A percentile compares a stretch with the other conserved stretches of the same genome.
Conservation (phyloP, 2,113 vertebrate species). For the Nyctereutes procyonoides region DNA sequence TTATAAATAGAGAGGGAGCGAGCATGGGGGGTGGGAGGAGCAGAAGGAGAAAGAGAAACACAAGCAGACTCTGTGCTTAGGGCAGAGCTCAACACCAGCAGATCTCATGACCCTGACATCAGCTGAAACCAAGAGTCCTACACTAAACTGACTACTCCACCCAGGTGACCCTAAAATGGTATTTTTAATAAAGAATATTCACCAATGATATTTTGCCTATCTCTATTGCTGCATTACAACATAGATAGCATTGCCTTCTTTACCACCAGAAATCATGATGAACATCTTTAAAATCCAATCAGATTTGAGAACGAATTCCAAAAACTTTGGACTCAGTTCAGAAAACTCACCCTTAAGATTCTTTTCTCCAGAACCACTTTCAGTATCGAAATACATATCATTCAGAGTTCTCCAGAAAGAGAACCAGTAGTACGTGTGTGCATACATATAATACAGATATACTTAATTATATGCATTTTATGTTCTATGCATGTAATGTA, state of each 20-base stretch:
- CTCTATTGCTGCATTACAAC: neutral
- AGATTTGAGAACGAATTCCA: neutral
- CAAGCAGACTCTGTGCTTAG: neutral
- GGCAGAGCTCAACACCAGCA: neutral
- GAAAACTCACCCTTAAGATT: neutral
- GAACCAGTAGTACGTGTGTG: neutral
- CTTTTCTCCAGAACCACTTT: neutral
- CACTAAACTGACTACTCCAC: neutral
- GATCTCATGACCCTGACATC: neutral
- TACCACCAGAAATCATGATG: neutral
- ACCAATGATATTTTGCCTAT: neutral
- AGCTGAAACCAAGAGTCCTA: neutral
- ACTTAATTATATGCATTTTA: neutral
- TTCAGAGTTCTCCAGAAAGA: neutral
- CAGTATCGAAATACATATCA: neutral
- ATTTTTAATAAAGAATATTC: constrained; percentile 2
- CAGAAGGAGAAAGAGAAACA: neutral
- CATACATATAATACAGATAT: neutral
- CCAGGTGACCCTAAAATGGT: neutral
- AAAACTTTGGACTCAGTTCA: neutral
- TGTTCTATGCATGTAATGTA: neutral
- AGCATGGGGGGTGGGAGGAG: neutral
- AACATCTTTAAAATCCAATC: neutral
- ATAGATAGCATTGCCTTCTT: neutral
- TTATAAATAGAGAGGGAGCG: no score